A percentile compares a stretch with the other conserved stretches of the same genome.
Conservation (phyloP, 2,888 invertebrate species). For the Augochlorella aurata region DNA sequence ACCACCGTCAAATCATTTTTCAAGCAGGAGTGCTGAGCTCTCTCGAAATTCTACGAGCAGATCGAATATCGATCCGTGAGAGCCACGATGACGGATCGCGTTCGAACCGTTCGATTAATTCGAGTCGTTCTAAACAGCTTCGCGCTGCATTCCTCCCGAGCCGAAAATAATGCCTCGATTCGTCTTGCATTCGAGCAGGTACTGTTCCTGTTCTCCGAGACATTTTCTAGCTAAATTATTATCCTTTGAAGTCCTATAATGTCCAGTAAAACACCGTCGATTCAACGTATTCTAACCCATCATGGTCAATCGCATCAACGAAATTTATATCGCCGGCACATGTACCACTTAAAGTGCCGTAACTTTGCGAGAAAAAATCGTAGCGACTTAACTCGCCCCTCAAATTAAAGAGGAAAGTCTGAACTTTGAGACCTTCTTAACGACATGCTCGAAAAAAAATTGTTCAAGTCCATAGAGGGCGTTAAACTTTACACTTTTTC, state of each 20-base stretch:
- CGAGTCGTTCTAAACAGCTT: neutral
- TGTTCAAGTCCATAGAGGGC: no score
- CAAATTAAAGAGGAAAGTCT: no score
- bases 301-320: no score
- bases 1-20: constrained; percentile 28
- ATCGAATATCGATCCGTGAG: constrained; percentile 11
- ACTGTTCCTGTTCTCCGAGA: neutral
- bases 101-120: neutral
- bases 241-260: neutral
- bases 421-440: no score
- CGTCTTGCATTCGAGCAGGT: neutral
- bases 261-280: no score
- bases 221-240: neutral
- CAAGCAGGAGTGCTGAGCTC: constrained; percentile 35
- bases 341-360: no score
- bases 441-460: no score
- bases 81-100: neutral
- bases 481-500: no score
- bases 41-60: constrained; percentile 19
- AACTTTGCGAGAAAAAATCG: no score
- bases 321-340: no score
- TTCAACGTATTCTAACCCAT: no score
- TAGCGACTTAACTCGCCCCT: no score
- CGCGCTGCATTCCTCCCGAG: neutral
- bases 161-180: neutral